Conservation (phyloP, 2,888 invertebrate genomes). For the Mythimna ferrago region DNA sequence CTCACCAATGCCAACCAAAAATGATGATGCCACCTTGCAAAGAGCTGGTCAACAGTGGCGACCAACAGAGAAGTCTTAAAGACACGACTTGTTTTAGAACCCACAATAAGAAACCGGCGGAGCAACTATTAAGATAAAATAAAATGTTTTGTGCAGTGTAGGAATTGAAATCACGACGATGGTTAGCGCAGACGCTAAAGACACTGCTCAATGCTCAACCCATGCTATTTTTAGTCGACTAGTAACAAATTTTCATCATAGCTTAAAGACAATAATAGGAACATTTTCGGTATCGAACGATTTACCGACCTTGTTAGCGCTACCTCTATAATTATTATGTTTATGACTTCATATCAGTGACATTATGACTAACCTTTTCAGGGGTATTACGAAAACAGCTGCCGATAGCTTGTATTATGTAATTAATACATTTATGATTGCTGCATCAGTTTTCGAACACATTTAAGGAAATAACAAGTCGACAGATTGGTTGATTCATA, state of each 20-base stretch:
- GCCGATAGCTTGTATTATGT: slow-evolving; percentile 13
- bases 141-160: too few relatives aligned
- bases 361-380: slow-evolving; percentile 31
- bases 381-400: slow-evolving; percentile 23
- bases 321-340: slow-evolving; percentile 26
- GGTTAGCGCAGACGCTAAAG: background rate
- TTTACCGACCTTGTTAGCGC: slow-evolving; percentile 13
- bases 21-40: too few relatives aligned
- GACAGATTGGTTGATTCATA: slow-evolving; percentile 24
- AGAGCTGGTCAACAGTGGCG: background rate
- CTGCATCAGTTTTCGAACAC: background rate
- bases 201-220: too few relatives aligned
- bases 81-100: too few relatives aligned
- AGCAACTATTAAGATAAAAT: too few relatives aligned
- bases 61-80: background rate
- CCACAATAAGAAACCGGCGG: too few relatives aligned
- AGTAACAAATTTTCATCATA: background rate
- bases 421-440: slow-evolving; percentile 24
- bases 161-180: too few relatives aligned
- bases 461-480: slow-evolving; percentile 40
- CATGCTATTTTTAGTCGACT: background rate
- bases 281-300: background rate
- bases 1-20: background rate
- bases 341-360: slow-evolving; percentile 4
- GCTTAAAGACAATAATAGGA: slow-evolving; percentile 8